Base-by-base conservation (phyloP, 2,113 vertebrate genomes). In the Scomber scombrus region DNA sequence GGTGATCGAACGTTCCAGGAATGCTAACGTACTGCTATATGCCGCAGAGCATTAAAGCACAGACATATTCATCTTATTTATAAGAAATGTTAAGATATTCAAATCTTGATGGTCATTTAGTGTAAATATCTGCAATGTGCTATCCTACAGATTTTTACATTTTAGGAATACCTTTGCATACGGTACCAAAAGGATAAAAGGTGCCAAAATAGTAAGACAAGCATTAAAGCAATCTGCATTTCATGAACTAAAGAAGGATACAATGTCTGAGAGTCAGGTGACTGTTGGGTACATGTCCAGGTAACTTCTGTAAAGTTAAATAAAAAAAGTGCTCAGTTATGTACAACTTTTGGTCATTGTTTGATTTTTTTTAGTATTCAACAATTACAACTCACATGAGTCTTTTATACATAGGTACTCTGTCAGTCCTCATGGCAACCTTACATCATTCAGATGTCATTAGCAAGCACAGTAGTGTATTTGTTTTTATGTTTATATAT, bases 1-100 rank as follows among this genome's bases (percentile, higher is more conserved):
- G 90, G 86, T 85, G 88, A 88, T 68, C 85, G 88, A 88, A 88
- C 89, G 70, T 85, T 85, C 23, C 81, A 84, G 85, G 88, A 92
- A 92, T 91, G 81, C 83, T 77, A 89, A 93, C 87, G 71, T 65
- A 49, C 71, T 57, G 50, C 51, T 68, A 52, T 76, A 70, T 80
- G 81, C 80, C 3, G 78, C 85, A 84, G 77, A 81, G 80, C 75
- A 58, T 80, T 75, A 84, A 90, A 86, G 76, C 66, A 60, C 63
- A 86, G 55, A 60, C 63, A 82, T 75, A 74, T 76, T 77, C 15
- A 45, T 29, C 57, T 81, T 69, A 63, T 80, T 89, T 70, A 62
- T 64, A 62, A 69, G 46, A 82, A 88, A 89, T 80, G 81, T 81
- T 88, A 64, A 89, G 75, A 88, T 89, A 89, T 83, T 90, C 78